Percentiles rank a stretch among this genome's conserved stretches.
Evolutionary conservation across 2,888 invertebrate genomes (phyloP).

Genomic region (Thera britannica): DNA sequence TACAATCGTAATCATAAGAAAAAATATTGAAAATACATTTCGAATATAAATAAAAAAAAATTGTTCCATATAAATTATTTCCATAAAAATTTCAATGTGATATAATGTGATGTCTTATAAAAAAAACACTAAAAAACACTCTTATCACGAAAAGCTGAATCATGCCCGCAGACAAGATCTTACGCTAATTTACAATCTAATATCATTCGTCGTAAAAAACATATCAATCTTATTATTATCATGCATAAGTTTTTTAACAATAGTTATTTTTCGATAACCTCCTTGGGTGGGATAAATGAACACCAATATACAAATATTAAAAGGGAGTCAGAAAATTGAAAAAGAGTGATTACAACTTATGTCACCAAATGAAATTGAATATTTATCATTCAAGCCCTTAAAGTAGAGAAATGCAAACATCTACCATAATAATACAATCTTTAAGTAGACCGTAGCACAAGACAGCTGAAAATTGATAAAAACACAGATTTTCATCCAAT

Average conservation of each 20-base stretch:
- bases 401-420: conserved; percentile 19
- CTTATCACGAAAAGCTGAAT: conserved; percentile 17
- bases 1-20: conserved; percentile 8
- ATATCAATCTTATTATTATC: conserved; percentile 47
- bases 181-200: conserved; percentile 31
- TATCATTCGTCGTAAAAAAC: conserved; percentile 44
- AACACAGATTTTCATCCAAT: conserved; percentile 4
- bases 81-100: conserved; percentile 20
- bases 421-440: not conserved
- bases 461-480: conserved; percentile 12
- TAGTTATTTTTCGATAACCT: conserved; percentile 36
- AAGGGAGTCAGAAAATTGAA: conserved; percentile 2
- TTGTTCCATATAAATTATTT: not conserved
- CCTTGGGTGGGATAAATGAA: conserved; percentile 51
- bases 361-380: conserved; percentile 2
- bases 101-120: conserved; percentile 21
- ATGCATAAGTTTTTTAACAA: conserved; percentile 18
- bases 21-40: conserved; percentile 9
- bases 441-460: conserved; percentile 5
- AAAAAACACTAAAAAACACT: conserved; percentile 13
- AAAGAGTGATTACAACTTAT: not conserved
- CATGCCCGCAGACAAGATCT: conserved; percentile 11
- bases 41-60: conserved; percentile 6
- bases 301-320: conserved; percentile 15
- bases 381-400: conserved; percentile 4